Percentiles rank a stretch among this genome's conserved stretches.
phyloP scores from a whole-genome alignment of 2,888 invertebrate genomes.

The Acleris holmiana region DNA sequence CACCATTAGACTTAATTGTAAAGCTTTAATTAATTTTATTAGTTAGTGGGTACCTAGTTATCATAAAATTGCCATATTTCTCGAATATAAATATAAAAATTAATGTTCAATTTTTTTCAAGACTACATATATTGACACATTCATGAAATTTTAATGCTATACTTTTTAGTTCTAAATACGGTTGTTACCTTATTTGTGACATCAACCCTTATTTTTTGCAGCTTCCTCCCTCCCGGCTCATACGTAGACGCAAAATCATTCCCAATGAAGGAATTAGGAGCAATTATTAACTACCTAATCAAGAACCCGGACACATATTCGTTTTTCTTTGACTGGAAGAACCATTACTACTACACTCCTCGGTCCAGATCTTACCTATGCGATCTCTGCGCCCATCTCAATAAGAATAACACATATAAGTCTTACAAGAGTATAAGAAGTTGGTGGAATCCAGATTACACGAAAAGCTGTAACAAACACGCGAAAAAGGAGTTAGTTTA shows the following conservation, averaged over 20 bases:
- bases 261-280: constrained; percentile 63
- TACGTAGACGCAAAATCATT: constrained; percentile 63
- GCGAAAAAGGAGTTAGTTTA: neutral
- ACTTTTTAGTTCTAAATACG: no score
- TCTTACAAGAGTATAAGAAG: constrained; percentile 51
- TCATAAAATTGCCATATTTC: no score
- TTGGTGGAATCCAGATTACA: constrained; percentile 69
- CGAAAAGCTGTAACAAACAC: constrained; percentile 50
- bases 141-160: no score
- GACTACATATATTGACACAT: no score
- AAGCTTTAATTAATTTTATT: no score
- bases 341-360: constrained; percentile 61
- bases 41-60: no score
- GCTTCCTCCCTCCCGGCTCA: constrained; percentile 70
- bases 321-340: constrained; percentile 73
- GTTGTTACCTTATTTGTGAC: neutral
- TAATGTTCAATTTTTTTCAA: no score
- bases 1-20: no score
- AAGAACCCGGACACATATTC: constrained; percentile 58
- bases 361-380: constrained; percentile 59
- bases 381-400: constrained; percentile 63
- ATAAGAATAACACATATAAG: constrained; percentile 44
- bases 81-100: no score
- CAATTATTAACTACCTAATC: constrained; percentile 67
- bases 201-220: constrained; percentile 47